A percentile compares a stretch with the other conserved stretches of the same genome.
phyloP scores from a whole-genome alignment of 2,888 invertebrate genomes.

The Gerosis bhagava region DNA sequence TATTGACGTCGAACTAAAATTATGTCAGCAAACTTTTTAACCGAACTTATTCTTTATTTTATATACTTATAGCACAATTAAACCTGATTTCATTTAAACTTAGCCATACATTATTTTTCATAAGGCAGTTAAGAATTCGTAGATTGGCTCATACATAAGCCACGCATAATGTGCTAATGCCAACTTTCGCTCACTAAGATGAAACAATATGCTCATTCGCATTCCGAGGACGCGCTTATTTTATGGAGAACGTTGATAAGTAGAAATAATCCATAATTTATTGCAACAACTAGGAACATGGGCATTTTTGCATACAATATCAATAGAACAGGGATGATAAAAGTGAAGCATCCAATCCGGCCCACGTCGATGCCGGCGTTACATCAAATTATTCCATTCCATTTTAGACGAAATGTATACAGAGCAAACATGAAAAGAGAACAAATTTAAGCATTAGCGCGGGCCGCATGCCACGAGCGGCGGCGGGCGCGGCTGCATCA shows the following conservation, averaged over 20 bases:
- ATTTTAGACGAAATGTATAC: constrained; percentile 78
- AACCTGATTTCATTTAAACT: too few relatives aligned
- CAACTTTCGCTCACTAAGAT: constrained; percentile 6
- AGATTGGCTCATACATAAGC: background rate
- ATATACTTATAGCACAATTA: too few relatives aligned
- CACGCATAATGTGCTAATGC: background rate
- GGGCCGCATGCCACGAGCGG: constrained; percentile 40
- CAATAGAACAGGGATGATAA: constrained; percentile 42
- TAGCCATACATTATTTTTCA: too few relatives aligned
- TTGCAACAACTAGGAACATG: constrained; percentile 43
- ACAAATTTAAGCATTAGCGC: constrained; percentile 71
- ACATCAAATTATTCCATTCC: constrained; percentile 74
- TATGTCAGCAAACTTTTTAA: too few relatives aligned
- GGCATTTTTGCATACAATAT: constrained; percentile 53
- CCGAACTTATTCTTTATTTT: too few relatives aligned
- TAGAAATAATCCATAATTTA: constrained; percentile 54
- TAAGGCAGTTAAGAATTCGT: too few relatives aligned
- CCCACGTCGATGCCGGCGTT: constrained; percentile 61
- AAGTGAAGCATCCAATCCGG: constrained; percentile 48
- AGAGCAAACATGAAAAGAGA: constrained; percentile 80
- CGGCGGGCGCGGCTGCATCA: constrained; percentile 37
- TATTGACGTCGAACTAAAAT: too few relatives aligned
- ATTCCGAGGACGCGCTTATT: constrained; percentile 19
- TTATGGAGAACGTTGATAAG: too few relatives aligned
- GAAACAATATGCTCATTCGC: constrained; percentile 19